Base-by-base conservation (phyloP, 2,888 invertebrate species). In the Melikaiella ostensackeni region DNA sequence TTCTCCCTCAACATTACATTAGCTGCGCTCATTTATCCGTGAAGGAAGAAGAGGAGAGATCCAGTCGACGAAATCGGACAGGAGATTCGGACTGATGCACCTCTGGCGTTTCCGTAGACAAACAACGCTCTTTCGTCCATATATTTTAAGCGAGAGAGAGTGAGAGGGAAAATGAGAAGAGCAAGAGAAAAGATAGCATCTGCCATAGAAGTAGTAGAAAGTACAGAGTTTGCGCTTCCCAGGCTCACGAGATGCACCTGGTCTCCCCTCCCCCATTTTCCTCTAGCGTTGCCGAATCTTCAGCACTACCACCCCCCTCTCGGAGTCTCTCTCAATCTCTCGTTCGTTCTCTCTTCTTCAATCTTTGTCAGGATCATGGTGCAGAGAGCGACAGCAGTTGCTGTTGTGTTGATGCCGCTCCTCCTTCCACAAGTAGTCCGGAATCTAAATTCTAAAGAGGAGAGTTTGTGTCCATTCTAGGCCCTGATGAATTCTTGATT, bases 171-270 rank as follows among this genome's bases (percentile, higher is more conserved):
- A 55, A 79, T 21, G 27, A 24, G 30, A 33, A 35, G 27, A 73
- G 21, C 5, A 66, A 66, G 76, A 63, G 76, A 59, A 76, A 80
- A 76, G 77, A 79, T 77, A 80, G 79, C 82, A 82, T 81, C 82
- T 82, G 80, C 76, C 78, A 64, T 74, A 75, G 78, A 78, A 79
- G 77, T 80, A 79, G 80, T 82, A 77, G 78, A 83, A 79, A 81
- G 79, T 80, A 82, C 83, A 81, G 85, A 89, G 89, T 89, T 89
- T 89, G 89, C 88, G 89, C 89, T 88, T 91, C 91, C 91, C 91
- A 91, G 91, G 91, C 90, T 89, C 89, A 80, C 83, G 82, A 84
- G 87, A 90, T 90, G 89, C 91, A 91, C 91, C 91, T 91, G 91
- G 91, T 88, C 86, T 81, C 78, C 84, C 85, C 84, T 83, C 83